These are phyloP conservation scores for Hippocampus zosterae DNA, from an alignment of 2,113 vertebrate species.

Conservation along the genomic window DNA sequence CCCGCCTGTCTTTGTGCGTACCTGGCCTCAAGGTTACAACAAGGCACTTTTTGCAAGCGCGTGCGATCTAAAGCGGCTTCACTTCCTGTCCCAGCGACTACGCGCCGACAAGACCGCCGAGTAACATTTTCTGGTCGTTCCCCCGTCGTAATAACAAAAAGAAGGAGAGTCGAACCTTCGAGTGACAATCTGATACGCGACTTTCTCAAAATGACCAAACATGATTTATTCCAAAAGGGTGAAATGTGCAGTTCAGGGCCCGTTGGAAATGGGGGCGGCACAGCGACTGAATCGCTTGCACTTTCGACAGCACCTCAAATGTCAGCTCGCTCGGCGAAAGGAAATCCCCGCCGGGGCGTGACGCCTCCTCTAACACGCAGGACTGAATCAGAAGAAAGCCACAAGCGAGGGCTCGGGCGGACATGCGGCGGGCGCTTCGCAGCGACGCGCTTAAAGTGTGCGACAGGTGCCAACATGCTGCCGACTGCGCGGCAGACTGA, in stretches of 20 bases:
- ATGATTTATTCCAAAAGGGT: background rate
- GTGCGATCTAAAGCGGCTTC: too few relatives aligned
- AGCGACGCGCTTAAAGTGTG: conserved; percentile 23
- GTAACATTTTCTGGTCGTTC: too few relatives aligned
- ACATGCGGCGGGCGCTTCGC: conserved; percentile 24
- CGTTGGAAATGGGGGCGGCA: background rate
- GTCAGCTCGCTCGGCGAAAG: conserved; percentile 43
- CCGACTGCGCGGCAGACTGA: conserved; percentile 10
- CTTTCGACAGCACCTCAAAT: conserved; percentile 44
- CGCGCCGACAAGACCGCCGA: too few relatives aligned
- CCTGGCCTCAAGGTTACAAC: too few relatives aligned
- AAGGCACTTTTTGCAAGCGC: too few relatives aligned
- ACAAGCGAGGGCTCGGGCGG: conserved; percentile 57
- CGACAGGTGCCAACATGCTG: conserved; percentile 24
- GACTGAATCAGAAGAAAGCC: conserved; percentile 55
- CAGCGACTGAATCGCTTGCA: conserved; percentile 28
- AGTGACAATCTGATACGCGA: too few relatives aligned
- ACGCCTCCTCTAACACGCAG: conserved; percentile 45
- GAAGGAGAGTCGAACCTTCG: background rate
- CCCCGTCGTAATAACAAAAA: too few relatives aligned
- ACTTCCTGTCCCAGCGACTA: too few relatives aligned
- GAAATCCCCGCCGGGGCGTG: conserved; percentile 43
- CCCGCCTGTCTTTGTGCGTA: too few relatives aligned
- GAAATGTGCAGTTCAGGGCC: background rate
- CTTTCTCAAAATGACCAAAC: too few relatives aligned